A percentile compares a stretch with the other conserved stretches of the same genome.
Evolutionary conservation across 2,113 vertebrate species (phyloP).

Genomic region (Corythornis madagascariensis): DNA sequence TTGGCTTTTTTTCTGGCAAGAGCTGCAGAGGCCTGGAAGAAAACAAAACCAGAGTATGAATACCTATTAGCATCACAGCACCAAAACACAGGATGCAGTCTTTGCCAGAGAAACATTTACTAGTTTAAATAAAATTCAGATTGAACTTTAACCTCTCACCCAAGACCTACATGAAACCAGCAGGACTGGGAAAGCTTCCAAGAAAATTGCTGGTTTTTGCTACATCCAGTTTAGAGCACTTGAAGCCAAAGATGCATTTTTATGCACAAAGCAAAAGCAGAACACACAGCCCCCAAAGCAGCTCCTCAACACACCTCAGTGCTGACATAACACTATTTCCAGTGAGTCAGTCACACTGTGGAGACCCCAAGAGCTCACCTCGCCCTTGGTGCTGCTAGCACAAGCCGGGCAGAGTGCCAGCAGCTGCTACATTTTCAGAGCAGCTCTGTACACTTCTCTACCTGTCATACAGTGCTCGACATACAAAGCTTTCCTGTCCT

Average conservation of each 20-base stretch:
- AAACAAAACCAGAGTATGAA: not conserved
- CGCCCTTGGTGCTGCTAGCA: rapidly evolving
- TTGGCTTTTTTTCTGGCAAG: constrained; percentile 90
- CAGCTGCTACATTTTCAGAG: rapidly evolving
- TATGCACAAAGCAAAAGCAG: not conserved
- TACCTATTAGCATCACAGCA: not conserved
- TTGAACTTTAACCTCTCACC: not conserved
- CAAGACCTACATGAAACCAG: rapidly evolving
- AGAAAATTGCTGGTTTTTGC: not conserved
- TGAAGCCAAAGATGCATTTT: not conserved
- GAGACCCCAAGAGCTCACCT: rapidly evolving
- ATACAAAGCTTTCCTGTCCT: not conserved
- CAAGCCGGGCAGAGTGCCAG: not conserved
- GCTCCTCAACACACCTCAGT: not conserved
- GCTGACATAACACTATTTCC: rapidly evolving
- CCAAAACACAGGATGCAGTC: rapidly evolving
- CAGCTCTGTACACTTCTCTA: rapidly evolving
- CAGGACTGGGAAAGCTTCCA: not conserved
- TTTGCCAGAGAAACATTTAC: not conserved
- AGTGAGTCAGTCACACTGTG: not conserved
- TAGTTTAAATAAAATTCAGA: rapidly evolving
- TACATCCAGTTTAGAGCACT: not conserved
- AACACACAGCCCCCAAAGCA: rapidly evolving
- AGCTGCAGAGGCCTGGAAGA: constrained; percentile 83
- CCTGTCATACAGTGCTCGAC: rapidly evolving